A percentile compares a stretch with the other conserved stretches of the same genome.
phyloP scores from a whole-genome alignment of 2,113 vertebrate genomes.

The Pelecanus crispus region DNA sequence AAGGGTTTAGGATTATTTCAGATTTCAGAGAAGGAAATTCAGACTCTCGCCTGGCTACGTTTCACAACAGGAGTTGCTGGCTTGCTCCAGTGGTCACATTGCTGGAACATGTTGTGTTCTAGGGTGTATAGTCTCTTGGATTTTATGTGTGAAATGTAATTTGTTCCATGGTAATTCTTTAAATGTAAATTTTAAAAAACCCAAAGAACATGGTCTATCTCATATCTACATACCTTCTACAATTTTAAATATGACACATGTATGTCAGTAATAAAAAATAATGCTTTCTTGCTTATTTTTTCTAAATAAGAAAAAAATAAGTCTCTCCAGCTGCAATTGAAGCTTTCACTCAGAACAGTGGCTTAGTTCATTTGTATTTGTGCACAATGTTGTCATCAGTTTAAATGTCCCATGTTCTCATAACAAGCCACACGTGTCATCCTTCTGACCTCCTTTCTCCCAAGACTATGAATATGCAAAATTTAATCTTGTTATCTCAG shows the following conservation, averaged over 20 bases:
- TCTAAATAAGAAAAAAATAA: too few relatives aligned
- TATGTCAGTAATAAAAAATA: neutral
- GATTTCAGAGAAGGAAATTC: neutral
- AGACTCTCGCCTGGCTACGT: neutral
- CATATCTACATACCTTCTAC: neutral
- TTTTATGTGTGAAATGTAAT: neutral
- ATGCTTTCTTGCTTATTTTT: neutral
- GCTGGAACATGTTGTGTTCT: neutral
- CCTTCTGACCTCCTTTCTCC: neutral
- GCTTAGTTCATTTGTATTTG: neutral
- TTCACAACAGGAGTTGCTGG: neutral
- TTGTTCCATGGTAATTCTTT: neutral
- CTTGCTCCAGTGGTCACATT: neutral
- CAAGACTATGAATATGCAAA: neutral
- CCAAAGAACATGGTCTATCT: too few relatives aligned
- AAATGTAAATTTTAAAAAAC: neutral
- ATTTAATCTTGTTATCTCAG: neutral
- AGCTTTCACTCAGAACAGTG: neutral
- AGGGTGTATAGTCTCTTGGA: neutral
- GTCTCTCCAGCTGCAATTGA: neutral
- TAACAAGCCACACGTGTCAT: neutral
- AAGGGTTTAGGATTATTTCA: neutral
- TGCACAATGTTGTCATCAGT: neutral
- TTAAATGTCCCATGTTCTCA: neutral
- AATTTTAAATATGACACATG: neutral